phyloP scores from a whole-genome alignment of 2,113 vertebrate species.

The Gopherus flavomarginatus region DNA sequence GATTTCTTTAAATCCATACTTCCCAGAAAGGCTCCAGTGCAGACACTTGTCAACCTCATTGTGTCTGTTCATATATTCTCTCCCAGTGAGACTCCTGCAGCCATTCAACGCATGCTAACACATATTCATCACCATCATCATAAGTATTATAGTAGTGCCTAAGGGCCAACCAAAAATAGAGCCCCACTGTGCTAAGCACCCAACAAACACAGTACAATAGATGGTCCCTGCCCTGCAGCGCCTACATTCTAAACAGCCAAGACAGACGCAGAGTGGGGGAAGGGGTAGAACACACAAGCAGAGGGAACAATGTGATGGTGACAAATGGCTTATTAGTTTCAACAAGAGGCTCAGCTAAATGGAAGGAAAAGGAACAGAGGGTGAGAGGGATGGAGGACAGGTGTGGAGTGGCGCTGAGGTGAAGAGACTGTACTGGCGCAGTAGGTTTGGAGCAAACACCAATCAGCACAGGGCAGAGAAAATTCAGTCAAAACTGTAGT shows the following conservation, averaged over 20 bases:
- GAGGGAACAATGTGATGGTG: not conserved
- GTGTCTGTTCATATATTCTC: not conserved
- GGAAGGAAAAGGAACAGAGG: not conserved
- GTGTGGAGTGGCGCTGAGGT: not conserved
- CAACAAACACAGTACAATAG: not conserved
- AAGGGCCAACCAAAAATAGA: not conserved
- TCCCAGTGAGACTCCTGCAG: not conserved
- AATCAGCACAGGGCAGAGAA: not conserved
- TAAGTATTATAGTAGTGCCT: not conserved
- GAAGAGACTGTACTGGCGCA: not conserved
- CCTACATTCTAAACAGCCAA: not conserved
- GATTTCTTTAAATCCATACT: not conserved
- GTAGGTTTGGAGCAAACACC: not conserved
- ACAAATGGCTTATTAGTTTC: not conserved
- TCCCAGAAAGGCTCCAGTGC: not conserved
- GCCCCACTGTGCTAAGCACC: not conserved
- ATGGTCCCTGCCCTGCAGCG: not conserved
- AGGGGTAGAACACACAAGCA: not conserved
- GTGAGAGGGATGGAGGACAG: not conserved
- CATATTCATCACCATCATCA: not conserved
- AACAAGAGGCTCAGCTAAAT: not conserved
- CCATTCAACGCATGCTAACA: not conserved
- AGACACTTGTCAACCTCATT: not conserved
- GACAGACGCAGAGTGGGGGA: not conserved
- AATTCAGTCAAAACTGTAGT: not conserved